Conservation (phyloP, 2,888 invertebrate genomes). For the Drosophila phalerata region DNA sequence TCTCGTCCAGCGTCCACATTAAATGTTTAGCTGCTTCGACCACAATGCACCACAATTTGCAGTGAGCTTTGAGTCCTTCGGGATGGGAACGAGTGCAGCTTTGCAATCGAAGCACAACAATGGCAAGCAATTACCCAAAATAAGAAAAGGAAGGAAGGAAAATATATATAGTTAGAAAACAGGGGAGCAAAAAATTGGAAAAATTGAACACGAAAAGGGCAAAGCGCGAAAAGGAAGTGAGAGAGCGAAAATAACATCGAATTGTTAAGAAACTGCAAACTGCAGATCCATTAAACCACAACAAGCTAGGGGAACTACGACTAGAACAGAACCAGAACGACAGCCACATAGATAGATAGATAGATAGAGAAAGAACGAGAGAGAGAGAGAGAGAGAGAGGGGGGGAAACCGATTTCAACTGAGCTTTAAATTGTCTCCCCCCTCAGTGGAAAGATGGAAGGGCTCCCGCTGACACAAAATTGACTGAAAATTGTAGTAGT, state of each 20-base stretch:
- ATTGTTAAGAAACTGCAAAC: constrained; percentile 80
- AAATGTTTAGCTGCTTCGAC: constrained; percentile 47
- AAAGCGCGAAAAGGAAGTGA: constrained; percentile 73
- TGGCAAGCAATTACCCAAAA: constrained; percentile 78
- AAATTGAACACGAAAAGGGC: constrained; percentile 72
- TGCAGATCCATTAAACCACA: constrained; percentile 82
- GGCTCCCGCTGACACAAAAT: constrained; percentile 58
- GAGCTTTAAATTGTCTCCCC: constrained; percentile 42
- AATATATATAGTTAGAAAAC: constrained; percentile 16
- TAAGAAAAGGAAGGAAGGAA: constrained; percentile 10
- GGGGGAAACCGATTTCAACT: constrained; percentile 15
- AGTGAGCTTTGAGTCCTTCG: constrained; percentile 45
- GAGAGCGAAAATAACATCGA: constrained; percentile 76
- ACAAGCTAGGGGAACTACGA: constrained; percentile 59
- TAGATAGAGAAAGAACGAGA: background rate
- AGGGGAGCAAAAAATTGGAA: constrained; percentile 18
- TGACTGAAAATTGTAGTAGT: constrained; percentile 70
- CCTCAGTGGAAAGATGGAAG: background rate
- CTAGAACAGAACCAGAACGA: constrained; percentile 6
- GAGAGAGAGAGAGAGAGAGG: background rate
- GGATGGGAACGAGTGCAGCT: constrained; percentile 45
- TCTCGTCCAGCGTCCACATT: constrained; percentile 22
- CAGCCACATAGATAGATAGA: background rate
- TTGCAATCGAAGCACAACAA: constrained; percentile 73
- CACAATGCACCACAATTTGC: constrained; percentile 62